Conservation (phyloP, 2,113 vertebrate species). For the Gavialis gangeticus region DNA sequence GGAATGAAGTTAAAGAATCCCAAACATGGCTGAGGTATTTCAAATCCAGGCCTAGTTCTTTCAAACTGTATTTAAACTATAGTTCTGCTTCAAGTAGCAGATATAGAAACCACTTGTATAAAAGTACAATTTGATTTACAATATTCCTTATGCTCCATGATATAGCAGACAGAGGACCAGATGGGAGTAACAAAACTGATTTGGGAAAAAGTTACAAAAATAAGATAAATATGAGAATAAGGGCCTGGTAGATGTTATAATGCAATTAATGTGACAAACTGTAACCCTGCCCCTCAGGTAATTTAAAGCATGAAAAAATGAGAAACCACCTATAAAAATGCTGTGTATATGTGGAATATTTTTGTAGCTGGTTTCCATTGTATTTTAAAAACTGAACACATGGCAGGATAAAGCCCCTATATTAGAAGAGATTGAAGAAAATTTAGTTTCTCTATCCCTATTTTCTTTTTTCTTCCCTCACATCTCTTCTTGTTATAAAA, state of each 20-base stretch:
- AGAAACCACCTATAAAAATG: no score
- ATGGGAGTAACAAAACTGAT: not conserved
- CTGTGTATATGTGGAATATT: no score
- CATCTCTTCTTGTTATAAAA: not conserved
- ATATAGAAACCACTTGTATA: not conserved
- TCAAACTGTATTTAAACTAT: not conserved
- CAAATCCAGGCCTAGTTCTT: not conserved
- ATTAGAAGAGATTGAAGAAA: not conserved
- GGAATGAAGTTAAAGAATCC: not conserved
- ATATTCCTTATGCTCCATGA: not conserved
- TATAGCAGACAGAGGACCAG: not conserved
- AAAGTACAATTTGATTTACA: not conserved
- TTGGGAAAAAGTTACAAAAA: not conserved
- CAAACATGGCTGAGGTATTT: not conserved
- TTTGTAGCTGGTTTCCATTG: no score
- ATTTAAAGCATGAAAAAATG: no score
- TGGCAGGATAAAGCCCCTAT: not conserved
- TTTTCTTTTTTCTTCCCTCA: not conserved
- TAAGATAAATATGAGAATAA: not conserved
- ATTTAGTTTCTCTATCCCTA: not conserved
- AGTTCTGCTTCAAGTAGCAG: no score
- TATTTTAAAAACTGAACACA: no score
- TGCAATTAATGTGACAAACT: no score
- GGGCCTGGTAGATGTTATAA: no score
- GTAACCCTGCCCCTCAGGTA: no score